phyloP scores from a whole-genome alignment of 2,113 vertebrate species.

The Hemicordylus capensis region DNA sequence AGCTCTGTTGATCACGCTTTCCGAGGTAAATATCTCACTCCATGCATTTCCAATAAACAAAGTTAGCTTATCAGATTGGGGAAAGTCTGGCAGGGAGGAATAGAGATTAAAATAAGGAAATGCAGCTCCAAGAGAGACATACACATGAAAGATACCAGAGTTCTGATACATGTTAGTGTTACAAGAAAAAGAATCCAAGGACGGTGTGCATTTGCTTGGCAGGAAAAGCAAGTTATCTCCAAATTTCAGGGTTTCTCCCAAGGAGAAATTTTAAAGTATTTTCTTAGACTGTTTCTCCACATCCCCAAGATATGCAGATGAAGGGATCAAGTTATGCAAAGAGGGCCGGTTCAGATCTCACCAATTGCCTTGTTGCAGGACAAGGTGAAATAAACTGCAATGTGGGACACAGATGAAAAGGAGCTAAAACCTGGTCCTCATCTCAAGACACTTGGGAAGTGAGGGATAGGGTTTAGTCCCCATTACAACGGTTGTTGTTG shows the following conservation, averaged over 20 bases:
- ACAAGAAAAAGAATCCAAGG: too few species aligned
- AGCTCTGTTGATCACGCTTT: slow-evolving; percentile 81
- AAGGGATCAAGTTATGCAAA: background rate
- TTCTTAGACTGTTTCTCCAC: too few species aligned
- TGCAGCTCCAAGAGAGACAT: background rate
- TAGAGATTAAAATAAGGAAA: slow-evolving; percentile 17
- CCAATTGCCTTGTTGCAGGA: background rate
- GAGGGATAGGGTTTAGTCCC: background rate
- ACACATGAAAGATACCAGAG: too few species aligned
- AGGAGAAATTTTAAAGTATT: too few species aligned
- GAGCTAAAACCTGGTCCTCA: background rate
- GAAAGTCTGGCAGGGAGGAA: slow-evolving; percentile 79
- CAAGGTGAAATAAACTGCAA: background rate
- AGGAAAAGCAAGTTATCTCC: too few species aligned
- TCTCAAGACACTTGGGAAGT: background rate
- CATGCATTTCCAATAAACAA: slow-evolving; percentile 90
- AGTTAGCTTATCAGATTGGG: slow-evolving; percentile 84
- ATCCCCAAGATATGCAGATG: background rate
- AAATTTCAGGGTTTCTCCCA: too few species aligned
- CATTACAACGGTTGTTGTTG: too few species aligned
- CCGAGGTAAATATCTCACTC: slow-evolving; percentile 83
- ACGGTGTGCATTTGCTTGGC: too few species aligned
- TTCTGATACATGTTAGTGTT: too few species aligned
- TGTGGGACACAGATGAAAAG: too few species aligned
- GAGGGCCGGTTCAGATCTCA: background rate